Conservation (phyloP, 1,140 invertebrate genomes). For the Danaus melanippus region DNA sequence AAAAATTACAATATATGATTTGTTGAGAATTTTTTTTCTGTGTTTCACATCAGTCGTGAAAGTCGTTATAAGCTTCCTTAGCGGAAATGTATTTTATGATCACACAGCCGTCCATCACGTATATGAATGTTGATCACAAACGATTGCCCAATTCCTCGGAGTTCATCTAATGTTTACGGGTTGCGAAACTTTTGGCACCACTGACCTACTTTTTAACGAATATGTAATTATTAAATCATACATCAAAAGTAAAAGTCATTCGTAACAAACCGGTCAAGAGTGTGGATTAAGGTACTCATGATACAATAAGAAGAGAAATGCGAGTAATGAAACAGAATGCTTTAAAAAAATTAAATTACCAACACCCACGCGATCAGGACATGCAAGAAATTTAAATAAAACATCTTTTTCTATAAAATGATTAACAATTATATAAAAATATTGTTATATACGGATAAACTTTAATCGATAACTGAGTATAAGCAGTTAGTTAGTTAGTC, state of each 20-base stretch:
- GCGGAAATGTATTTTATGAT: slow-evolving; percentile 19
- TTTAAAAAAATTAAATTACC: no score
- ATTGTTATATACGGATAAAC: no score
- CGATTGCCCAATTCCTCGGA: slow-evolving; percentile 25
- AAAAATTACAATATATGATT: slow-evolving; percentile 26
- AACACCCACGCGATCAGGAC: no score
- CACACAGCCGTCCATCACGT: slow-evolving; percentile 6
- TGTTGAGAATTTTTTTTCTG: slow-evolving; percentile 28
- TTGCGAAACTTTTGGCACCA: slow-evolving; percentile 26
- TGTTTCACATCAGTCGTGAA: slow-evolving; percentile 23
- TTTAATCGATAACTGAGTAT: no score
- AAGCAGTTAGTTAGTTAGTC: no score
- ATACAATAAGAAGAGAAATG: no score
- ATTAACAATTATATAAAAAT: no score
- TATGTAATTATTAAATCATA: slow-evolving; percentile 17
- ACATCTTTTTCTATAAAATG: no score
- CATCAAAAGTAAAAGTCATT: slow-evolving; percentile 15
- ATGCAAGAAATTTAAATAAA: no score
- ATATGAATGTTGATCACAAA: slow-evolving; percentile 14
- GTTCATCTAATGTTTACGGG: slow-evolving; percentile 18
- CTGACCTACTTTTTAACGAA: slow-evolving; percentile 22
- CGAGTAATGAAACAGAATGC: no score
- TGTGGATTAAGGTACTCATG: background rate
- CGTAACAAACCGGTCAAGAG: slow-evolving; percentile 13
- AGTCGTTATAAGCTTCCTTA: slow-evolving; percentile 18